A percentile compares a stretch with the other conserved stretches of the same genome.
These are phyloP conservation scores for Agonopterix heracliana DNA, from an alignment of 2,888 invertebrate genomes.

Conservation along the genomic window DNA sequence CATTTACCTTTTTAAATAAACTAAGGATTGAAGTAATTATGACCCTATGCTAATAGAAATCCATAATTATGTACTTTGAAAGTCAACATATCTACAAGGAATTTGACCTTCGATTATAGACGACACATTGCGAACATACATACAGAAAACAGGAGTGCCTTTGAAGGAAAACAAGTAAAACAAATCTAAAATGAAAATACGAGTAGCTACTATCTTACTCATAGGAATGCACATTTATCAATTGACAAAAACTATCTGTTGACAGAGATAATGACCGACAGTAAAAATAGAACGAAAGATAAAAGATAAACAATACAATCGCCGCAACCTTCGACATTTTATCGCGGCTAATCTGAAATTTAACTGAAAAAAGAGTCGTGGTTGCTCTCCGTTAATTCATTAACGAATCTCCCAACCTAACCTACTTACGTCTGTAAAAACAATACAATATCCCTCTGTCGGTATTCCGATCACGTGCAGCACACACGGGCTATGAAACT, in stretches of 20 bases:
- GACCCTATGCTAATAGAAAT: too few species aligned
- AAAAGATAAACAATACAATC: slow-evolving; percentile 52
- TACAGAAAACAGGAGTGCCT: background rate
- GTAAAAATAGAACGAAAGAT: slow-evolving; percentile 22
- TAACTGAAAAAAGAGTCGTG: slow-evolving; percentile 22
- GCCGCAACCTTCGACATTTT: slow-evolving; percentile 45
- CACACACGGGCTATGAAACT: slow-evolving; percentile 41
- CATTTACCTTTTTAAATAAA: too few species aligned
- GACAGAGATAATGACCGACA: too few species aligned
- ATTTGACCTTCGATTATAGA: background rate
- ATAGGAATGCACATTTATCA: too few species aligned
- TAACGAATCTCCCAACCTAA: slow-evolving; percentile 37
- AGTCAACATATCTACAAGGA: background rate
- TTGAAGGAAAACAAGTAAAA: background rate
- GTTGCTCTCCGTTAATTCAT: slow-evolving; percentile 36
- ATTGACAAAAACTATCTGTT: too few species aligned
- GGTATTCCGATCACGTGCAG: slow-evolving; percentile 64
- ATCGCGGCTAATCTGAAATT: slow-evolving; percentile 35
- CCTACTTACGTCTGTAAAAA: slow-evolving; percentile 60
- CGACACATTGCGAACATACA: too few species aligned
- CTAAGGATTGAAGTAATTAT: too few species aligned
- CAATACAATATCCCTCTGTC: slow-evolving; percentile 50
- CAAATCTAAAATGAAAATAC: too few species aligned
- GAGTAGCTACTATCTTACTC: too few species aligned
- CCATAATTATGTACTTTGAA: too few species aligned